Percentiles rank a stretch among this genome's conserved stretches.
These are phyloP conservation scores for Agriopis aurantiaria DNA, from an alignment of 2,888 invertebrate species.

Conservation along the genomic window DNA sequence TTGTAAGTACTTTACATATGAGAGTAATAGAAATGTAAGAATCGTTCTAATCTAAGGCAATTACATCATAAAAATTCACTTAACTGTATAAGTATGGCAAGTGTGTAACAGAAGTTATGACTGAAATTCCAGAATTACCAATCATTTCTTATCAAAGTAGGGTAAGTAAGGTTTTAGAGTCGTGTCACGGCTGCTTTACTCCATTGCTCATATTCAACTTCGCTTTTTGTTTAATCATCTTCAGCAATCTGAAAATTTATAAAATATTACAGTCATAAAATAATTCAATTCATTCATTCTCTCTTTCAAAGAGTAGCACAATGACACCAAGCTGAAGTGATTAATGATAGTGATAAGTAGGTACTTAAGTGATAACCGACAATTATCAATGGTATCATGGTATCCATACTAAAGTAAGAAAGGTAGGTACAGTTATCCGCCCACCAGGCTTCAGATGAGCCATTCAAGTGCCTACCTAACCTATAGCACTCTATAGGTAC, in stretches of 20 bases:
- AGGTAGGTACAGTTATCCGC: too few relatives aligned
- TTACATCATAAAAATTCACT: slow-evolving; percentile 5
- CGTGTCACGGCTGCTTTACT: slow-evolving; percentile 14
- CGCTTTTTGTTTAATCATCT: slow-evolving; percentile 78
- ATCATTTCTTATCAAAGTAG: slow-evolving; percentile 13
- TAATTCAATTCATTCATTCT: background rate
- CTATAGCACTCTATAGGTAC: too few relatives aligned
- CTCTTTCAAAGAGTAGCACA: too few relatives aligned
- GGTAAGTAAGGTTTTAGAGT: too few relatives aligned
- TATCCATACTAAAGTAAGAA: too few relatives aligned
- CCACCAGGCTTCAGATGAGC: too few relatives aligned
- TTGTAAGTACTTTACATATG: background rate
- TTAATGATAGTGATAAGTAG: too few relatives aligned
- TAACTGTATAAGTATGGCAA: slow-evolving; percentile 17
- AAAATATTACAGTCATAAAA: background rate
- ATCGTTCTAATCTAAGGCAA: background rate
- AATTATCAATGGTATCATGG: too few relatives aligned
- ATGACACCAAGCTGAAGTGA: too few relatives aligned
- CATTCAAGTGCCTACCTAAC: too few relatives aligned
- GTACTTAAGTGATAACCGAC: too few relatives aligned
- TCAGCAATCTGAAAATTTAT: slow-evolving; percentile 73
- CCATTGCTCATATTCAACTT: slow-evolving; percentile 60
- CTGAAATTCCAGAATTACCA: slow-evolving; percentile 9
- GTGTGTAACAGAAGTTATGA: slow-evolving; percentile 12
- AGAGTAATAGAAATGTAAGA: background rate